phyloP scores from a whole-genome alignment of 2,888 invertebrate species.

The Oxyteleia sp. region DNA sequence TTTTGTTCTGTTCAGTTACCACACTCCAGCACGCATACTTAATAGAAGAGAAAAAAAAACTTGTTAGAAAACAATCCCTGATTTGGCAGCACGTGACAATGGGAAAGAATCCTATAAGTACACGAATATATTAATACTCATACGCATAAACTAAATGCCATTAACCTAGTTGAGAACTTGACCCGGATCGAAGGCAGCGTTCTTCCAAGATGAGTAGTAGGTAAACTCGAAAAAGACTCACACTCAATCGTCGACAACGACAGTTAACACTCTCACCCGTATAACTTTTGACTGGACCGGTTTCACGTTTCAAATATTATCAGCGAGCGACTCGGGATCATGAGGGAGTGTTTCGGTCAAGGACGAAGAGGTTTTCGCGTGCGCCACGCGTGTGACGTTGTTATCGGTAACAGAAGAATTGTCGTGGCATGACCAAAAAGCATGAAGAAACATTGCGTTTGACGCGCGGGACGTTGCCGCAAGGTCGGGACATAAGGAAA shows the following conservation, averaged over 20 bases:
- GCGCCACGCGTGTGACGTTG: conserved; percentile 36
- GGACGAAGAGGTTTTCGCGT: conserved; percentile 45
- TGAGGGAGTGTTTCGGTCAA: conserved; percentile 60
- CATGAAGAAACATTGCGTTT: conserved; percentile 35
- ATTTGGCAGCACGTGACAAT: too few species aligned
- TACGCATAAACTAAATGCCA: too few species aligned
- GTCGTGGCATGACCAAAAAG: conserved; percentile 56
- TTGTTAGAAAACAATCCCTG: too few species aligned
- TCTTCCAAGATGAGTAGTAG: conserved; percentile 63
- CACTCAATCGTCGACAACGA: conserved; percentile 68
- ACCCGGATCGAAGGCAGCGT: conserved; percentile 65
- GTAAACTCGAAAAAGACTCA: conserved; percentile 65
- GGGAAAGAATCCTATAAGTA: too few species aligned
- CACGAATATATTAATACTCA: too few species aligned
- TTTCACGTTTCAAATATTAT: conserved; percentile 37
- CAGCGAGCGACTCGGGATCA: conserved; percentile 10
- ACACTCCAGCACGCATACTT: too few species aligned
- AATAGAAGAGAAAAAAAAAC: too few species aligned
- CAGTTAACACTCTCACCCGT: conserved; percentile 71
- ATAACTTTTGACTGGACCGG: conserved; percentile 59
- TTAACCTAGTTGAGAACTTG: too few species aligned
- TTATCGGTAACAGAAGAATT: conserved; percentile 47
- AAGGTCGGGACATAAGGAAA: conserved; percentile 53
- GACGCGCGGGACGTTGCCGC: conserved; percentile 41
- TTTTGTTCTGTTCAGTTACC: too few species aligned